A percentile compares a stretch with the other conserved stretches of the same genome.
Evolutionary conservation across 1,140 invertebrate genomes (phyloP).

Genomic region (Sogatella furcifera): DNA sequence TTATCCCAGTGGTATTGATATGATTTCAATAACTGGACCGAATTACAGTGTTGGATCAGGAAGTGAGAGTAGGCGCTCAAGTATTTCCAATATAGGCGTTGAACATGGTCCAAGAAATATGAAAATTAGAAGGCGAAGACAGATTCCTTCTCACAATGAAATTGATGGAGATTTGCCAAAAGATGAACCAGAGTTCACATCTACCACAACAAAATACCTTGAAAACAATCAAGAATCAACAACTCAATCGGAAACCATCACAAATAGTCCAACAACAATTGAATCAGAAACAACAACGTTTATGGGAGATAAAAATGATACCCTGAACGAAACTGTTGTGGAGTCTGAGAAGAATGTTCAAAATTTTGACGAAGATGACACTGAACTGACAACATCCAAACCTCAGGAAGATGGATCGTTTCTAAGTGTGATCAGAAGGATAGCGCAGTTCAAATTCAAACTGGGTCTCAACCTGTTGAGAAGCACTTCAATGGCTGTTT

Average conservation of each 20-base stretch:
- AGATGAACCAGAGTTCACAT: constrained; percentile 12
- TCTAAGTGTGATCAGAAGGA: constrained; percentile 34
- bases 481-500: constrained; percentile 38
- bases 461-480: constrained; percentile 38
- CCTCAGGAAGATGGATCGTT: constrained; percentile 28
- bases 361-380: neutral
- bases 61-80: constrained; percentile 1
- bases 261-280: constrained; percentile 14
- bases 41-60: constrained; percentile 3
- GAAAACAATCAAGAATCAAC: constrained; percentile 6
- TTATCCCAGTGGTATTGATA: neutral
- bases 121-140: constrained; percentile 21
- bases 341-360: neutral
- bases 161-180: constrained; percentile 20
- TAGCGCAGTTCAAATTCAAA: constrained; percentile 39
- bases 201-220: neutral
- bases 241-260: neutral
- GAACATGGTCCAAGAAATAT: constrained; percentile 40
- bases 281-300: constrained; percentile 17
- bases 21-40: constrained; percentile 1
- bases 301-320: constrained; percentile 22
- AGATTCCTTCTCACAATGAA: constrained; percentile 16
- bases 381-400: constrained; percentile 7
- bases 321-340: constrained; percentile 4
- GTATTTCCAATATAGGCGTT: constrained; percentile 16